Percentiles rank a stretch among this genome's conserved stretches.
Conservation (phyloP, 2,888 invertebrate species). For the Barypeithes pellucidus region DNA sequence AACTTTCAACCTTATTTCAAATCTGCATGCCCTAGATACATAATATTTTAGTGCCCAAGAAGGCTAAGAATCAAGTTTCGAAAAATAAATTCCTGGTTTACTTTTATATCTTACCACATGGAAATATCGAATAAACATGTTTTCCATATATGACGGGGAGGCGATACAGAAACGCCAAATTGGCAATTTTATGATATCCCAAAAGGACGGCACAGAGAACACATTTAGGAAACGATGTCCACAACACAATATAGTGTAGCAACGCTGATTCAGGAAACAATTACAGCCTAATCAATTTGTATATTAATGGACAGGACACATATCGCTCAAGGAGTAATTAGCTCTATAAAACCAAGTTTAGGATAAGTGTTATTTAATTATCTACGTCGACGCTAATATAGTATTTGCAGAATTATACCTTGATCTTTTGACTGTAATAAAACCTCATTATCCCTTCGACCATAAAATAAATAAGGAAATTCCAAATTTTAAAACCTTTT, state of each 20-base stretch:
- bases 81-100: conserved; percentile 25
- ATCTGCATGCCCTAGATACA: conserved; percentile 18
- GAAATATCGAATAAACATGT: conserved; percentile 47
- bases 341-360: background rate
- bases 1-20: conserved; percentile 10
- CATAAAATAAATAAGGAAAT: too few relatives aligned
- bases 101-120: conserved; percentile 37
- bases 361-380: too few relatives aligned
- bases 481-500: too few relatives aligned
- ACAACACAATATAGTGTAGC: conserved; percentile 33
- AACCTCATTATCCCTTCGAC: too few relatives aligned
- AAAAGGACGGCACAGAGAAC: conserved; percentile 33
- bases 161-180: conserved; percentile 41
- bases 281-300: conserved; percentile 24
- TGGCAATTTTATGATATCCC: conserved; percentile 40
- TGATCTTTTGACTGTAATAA: too few relatives aligned
- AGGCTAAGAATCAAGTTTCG: conserved; percentile 19
- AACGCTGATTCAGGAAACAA: conserved; percentile 25
- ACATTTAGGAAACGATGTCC: conserved; percentile 28
- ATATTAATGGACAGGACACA: conserved; percentile 24
- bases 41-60: conserved; percentile 17
- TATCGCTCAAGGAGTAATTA: background rate
- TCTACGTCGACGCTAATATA: too few relatives aligned
- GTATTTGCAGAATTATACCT: too few relatives aligned
- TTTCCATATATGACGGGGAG: conserved; percentile 35